These are phyloP conservation scores for Lampris megalopsis DNA, from an alignment of 2,113 vertebrate genomes.

Conservation along the genomic window DNA sequence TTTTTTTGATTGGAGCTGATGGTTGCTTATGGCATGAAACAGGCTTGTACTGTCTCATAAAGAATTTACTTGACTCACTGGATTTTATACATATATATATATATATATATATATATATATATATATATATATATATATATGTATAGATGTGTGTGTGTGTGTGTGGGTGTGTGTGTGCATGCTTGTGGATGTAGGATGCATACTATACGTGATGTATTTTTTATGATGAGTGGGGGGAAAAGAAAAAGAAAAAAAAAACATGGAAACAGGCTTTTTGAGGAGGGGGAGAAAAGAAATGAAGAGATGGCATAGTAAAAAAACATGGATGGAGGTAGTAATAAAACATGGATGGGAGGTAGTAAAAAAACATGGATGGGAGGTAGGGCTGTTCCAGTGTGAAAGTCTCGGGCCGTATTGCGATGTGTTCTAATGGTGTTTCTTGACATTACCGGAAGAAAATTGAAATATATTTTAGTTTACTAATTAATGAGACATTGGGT, in stretches of 20 bases:
- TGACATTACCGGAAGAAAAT: slow-evolving; percentile 20
- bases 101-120: too few species aligned
- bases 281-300: neutral
- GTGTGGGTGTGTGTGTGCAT: neutral
- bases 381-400: slow-evolving; percentile 11
- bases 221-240: too few species aligned
- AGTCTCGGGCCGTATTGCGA: slow-evolving; percentile 50
- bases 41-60: too few species aligned
- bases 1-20: too few species aligned
- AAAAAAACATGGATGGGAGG: slow-evolving; percentile 1
- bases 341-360: neutral
- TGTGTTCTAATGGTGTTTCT: slow-evolving; percentile 38
- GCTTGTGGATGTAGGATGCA: too few species aligned
- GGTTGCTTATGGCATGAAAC: too few species aligned
- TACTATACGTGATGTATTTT: too few species aligned
- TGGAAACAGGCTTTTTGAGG: slow-evolving; percentile 3
- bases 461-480: slow-evolving; percentile 55
- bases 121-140: too few species aligned
- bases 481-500: slow-evolving; percentile 45
- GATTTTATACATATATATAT: too few species aligned
- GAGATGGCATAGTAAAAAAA: neutral
- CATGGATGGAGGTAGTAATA: neutral
- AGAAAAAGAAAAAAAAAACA: slow-evolving; percentile 1
- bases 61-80: too few species aligned
- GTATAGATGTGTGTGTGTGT: neutral